Evolutionary conservation across 2,113 vertebrate species (phyloP).

Genomic region (Limanda limanda): DNA sequence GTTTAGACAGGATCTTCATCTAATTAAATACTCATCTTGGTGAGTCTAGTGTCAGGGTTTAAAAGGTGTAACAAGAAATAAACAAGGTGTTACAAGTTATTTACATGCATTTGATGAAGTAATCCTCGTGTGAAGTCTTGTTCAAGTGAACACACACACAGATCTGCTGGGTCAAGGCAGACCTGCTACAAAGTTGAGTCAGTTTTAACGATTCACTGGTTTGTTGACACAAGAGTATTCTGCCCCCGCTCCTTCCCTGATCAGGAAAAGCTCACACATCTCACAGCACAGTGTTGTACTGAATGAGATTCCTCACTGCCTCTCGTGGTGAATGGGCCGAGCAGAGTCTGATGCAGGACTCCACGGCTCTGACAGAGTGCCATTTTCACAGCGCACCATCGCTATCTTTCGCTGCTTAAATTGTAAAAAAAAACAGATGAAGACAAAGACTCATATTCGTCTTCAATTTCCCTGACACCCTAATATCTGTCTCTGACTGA

Average conservation of each 20-base stretch:
- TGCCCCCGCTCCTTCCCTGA: not conserved
- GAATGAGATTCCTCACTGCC: not conserved
- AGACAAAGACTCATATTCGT: slow-evolving; percentile 41
- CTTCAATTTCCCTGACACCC: slow-evolving; percentile 43
- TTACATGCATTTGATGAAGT: too few relatives aligned
- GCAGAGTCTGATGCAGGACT: not conserved
- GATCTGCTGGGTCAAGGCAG: too few relatives aligned
- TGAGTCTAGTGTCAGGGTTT: too few relatives aligned
- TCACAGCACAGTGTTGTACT: not conserved
- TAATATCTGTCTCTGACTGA: slow-evolving; percentile 69
- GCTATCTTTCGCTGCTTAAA: not conserved
- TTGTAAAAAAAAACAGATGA: not conserved
- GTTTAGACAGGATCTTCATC: too few relatives aligned
- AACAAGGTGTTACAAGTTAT: too few relatives aligned
- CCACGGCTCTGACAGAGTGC: not conserved
- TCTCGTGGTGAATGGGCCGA: not conserved
- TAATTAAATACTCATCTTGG: too few relatives aligned
- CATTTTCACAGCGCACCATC: slow-evolving; percentile 23
- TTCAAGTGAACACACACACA: too few relatives aligned
- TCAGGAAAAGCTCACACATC: not conserved
- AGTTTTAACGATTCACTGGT: not conserved
- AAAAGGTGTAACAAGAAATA: too few relatives aligned
- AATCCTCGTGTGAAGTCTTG: too few relatives aligned
- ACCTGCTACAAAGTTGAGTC: too few relatives aligned
- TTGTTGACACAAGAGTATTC: slow-evolving; percentile 2